Base-by-base conservation (phyloP, 1,140 invertebrate genomes). In the Drosophila arizonae region DNA sequence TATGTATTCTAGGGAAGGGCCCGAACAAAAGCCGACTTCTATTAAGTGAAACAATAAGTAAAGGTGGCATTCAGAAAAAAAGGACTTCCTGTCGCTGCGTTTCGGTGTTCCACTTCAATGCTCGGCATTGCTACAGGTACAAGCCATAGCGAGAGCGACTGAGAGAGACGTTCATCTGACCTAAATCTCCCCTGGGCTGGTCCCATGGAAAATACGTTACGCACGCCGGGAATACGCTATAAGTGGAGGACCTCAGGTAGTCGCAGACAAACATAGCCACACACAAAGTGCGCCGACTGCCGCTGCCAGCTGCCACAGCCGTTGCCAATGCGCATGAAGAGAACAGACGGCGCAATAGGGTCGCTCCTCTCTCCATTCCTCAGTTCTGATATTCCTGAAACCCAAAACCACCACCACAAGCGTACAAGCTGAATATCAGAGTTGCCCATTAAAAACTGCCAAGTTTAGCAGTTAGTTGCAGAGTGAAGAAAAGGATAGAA, bases 51-150 rank as follows among this genome's bases (percentile, higher is more conserved):
- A 58, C 64, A 75, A 78, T 75, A 62, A 67, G 57, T 30, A 65
- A 57, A 50, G 64, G 65, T 51, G 41, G 63, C 64, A 24, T 21
- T 45, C 24, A 30, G 17, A 50, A 80, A 63, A 28, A 68, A 76
- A 67, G 65, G 51, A 86, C 72, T 79, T 86, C 82, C 82, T 87
- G 76, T 60, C 58, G 55, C 45, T 79, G 82, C 64, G 70, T 61
- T 45, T 30, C 11, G 57, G 36, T 51, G 58, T 72, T 81, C 68
- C 79, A 86, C 82, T 75, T 58, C 39, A 71, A 48, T 50, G 43
- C 65, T 41, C 17, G 48, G 52, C 28, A 87, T 78, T 46, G 62
- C 46, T 79, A 81, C 81, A 86, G 81, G 81, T 86, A 86, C 33
- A 46, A 17, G 28, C 36, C 26, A 24, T 46, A 17, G 43, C 43